Percentiles rank a stretch among this genome's conserved stretches.
phyloP scores from a whole-genome alignment of 2,888 invertebrate species.

The Horisme vitalbata region DNA sequence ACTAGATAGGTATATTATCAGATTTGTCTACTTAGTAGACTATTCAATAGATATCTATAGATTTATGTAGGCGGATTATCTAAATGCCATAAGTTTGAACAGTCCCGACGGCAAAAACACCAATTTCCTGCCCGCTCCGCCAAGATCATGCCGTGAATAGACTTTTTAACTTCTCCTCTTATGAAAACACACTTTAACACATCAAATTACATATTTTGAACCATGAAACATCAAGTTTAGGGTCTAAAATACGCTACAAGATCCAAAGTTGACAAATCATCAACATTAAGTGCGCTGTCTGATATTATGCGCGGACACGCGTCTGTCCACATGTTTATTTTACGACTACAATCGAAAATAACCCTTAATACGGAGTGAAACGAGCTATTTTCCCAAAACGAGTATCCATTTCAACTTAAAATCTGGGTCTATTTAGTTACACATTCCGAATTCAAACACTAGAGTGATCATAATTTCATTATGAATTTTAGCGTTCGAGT shows the following conservation, averaged over 20 bases:
- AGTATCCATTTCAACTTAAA: constrained; percentile 31
- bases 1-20: no score
- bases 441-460: constrained; percentile 39
- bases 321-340: constrained; percentile 50
- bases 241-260: constrained; percentile 17
- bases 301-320: constrained; percentile 80
- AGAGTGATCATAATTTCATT: constrained; percentile 16
- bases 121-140: constrained; percentile 38
- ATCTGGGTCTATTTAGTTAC: constrained; percentile 34
- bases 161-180: constrained; percentile 54
- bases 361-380: constrained; percentile 34
- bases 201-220: constrained; percentile 20
- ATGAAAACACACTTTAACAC: constrained; percentile 51
- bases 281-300: constrained; percentile 66
- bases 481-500: constrained; percentile 38
- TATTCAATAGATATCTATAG: no score
- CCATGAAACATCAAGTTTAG: constrained; percentile 20
- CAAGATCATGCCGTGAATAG: constrained; percentile 58
- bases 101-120: constrained; percentile 16
- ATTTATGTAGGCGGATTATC: no score
- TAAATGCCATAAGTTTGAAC: constrained; percentile 19
- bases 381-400: constrained; percentile 33
- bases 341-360: constrained; percentile 38
- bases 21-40: no score
- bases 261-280: constrained; percentile 73